These are phyloP conservation scores for Germaria angustata DNA, from an alignment of 2,888 invertebrate species.

Conservation along the genomic window DNA sequence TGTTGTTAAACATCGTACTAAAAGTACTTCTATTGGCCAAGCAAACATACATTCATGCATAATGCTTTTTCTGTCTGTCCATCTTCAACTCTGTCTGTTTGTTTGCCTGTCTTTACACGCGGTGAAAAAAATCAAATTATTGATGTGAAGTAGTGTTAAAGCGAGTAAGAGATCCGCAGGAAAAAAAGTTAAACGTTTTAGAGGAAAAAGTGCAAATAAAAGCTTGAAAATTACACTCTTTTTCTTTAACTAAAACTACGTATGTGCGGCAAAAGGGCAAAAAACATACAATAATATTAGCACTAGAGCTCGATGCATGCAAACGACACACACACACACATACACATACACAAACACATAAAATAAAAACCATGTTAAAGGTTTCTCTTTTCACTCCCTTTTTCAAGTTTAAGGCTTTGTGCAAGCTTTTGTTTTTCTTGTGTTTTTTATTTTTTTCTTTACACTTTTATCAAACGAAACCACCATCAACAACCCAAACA, in stretches of 20 bases:
- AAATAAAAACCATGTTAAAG: background rate
- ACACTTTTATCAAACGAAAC: background rate
- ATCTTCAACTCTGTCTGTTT: background rate
- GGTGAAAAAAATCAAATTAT: background rate
- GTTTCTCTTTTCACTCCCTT: conserved; percentile 38
- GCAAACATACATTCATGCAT: background rate
- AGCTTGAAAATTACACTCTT: conserved; percentile 38
- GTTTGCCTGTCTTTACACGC: background rate
- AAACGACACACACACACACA: background rate
- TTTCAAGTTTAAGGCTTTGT: background rate
- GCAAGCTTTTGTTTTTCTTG: background rate
- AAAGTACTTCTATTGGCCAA: conserved; percentile 5
- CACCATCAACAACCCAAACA: background rate
- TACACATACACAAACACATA: too few species aligned
- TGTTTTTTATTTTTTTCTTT: background rate
- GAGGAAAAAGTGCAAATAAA: conserved; percentile 63
- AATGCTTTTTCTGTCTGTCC: too few species aligned
- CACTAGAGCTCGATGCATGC: conserved; percentile 1
- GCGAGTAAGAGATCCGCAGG: background rate
- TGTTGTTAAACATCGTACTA: conserved; percentile 27
- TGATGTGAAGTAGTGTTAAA: conserved; percentile 15
- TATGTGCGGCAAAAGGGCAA: background rate
- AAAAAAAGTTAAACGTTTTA: conserved; percentile 32
- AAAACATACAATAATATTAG: conserved; percentile 8
- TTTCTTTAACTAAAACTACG: background rate